Evolutionary conservation across 2,113 vertebrate genomes (phyloP), one percentile per base, ranked within the genome.

Genomic region (Odontophorus gujanensis): DNA sequence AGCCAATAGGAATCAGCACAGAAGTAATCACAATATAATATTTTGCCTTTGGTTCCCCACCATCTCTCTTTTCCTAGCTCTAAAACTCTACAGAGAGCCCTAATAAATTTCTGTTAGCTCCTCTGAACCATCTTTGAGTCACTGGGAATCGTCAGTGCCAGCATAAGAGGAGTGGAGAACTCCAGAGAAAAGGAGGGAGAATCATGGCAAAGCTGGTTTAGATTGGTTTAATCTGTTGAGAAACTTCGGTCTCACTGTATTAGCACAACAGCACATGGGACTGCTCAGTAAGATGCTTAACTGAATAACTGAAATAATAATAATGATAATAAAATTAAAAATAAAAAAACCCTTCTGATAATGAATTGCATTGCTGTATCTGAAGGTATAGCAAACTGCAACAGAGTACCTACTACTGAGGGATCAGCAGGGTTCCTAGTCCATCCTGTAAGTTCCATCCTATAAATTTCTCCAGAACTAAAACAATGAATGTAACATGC

Each of bases 161-260:
- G 57, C 5, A 3, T 62, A 62, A 82, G n/a, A 38, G 15, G 26
- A 20, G 38, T 59, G 75, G 93, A 74, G 75, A 69, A 76, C 0
- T 0, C 53, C 38, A 80, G 42, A 67, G 75, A 83, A 69, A 66
- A 45, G 59, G n/a, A 28, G 36, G 40, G 18, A 66, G 25, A 42
- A 17, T 77, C 58, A 32, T 40, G 67, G 67, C 45, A 91, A 80
- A 80, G 34, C 57, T 2, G 1, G 21, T 79, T 91, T 74, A 85
- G 61, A 79, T 69, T 81, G 76, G 34, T 91, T 95, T 69, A 83
- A 90, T 57, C 63, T 91, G 79, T 67, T 90, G 76, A 62, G 92
- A 96, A 96, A 95, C 14, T 17, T 85, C 75, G 28, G 62, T 4
- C 7, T 59, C 45, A 21, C 85, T 95, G 59, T 82, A 80, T 42